Evolutionary conservation across 2,888 invertebrate species (phyloP).

Genomic region (Eristalinus aeneus): DNA sequence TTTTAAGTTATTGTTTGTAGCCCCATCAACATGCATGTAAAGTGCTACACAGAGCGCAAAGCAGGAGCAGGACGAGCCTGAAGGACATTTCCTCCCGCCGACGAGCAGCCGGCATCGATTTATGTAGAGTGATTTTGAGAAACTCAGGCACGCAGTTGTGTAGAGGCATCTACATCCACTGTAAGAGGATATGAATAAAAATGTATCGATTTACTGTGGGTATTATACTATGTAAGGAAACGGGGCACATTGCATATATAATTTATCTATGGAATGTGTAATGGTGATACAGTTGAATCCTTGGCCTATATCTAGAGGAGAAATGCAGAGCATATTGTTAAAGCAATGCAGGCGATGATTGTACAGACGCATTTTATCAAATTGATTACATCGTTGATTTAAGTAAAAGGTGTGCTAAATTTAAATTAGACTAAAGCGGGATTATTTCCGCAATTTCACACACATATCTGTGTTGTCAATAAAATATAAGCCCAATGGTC

Average conservation of each 20-base stretch:
- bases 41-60: slow-evolving; percentile 5
- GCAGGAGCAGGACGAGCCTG: neutral
- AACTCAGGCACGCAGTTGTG: slow-evolving; percentile 3
- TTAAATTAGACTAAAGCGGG: no score
- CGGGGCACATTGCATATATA: neutral
- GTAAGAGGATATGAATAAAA: slow-evolving; percentile 42
- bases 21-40: slow-evolving; percentile 13
- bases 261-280: neutral
- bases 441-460: no score
- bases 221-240: neutral
- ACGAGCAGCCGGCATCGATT: slow-evolving; percentile 51
- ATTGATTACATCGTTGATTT: neutral
- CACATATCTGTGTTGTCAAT: no score
- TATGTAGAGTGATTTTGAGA: slow-evolving; percentile 47
- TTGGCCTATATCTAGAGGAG: neutral
- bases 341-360: neutral
- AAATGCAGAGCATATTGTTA: neutral
- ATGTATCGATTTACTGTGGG: slow-evolving; percentile 11
- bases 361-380: neutral
- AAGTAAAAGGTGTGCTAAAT: no score
- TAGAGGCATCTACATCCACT: neutral
- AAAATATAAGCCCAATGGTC: no score
- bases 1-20: slow-evolving; percentile 32
- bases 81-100: slow-evolving; percentile 21
- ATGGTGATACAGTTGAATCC: neutral